Base-by-base conservation (phyloP, 2,888 invertebrate species). In the Encarsia formosa region DNA sequence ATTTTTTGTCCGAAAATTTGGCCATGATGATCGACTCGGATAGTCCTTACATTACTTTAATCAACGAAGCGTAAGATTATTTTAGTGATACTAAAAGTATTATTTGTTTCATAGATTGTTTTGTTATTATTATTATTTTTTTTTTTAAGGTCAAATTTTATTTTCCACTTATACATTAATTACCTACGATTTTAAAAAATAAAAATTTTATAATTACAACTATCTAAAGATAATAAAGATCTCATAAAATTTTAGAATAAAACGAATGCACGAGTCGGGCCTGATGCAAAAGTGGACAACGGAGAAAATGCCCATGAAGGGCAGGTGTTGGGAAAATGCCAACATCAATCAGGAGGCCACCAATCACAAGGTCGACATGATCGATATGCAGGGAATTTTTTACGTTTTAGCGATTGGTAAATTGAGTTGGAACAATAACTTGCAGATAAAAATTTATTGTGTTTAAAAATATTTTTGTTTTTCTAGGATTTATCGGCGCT, bases 351-450 rank as follows among this genome's bases (percentile, higher is more conserved):
- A 83, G 0, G 86, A 86, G 72, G 87, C 85, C n/a, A 84, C 84
- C 56, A 91, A 90, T 68, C 89, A 92, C 65, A 91, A 89, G 31
- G 93, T 94, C 35, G 90, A 91, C 70, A 79, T 93, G 61, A 82
- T 86, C 45, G 93, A 94, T 65, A 94, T 93, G 92, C 91, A 93
- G 73, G 94, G 93, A 11, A 92, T 91, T 22, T 93, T 93, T 75
- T 86, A 91, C 63, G 86, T 94, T 0, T 76, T 93, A 3, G 79
- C 90, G 47, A 74, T 92, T 47, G 92, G 91, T 88, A 78, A 59
- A 49, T 32, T 23, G 31, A 20, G 15, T 23, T 38, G 19, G 20
- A 41, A 18, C 29, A 13, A 29, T 3, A 19, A 6, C 6, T 9
- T 13, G 6, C 32, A 15, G 16, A 26, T 5, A 41, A 23, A 6